Evolutionary conservation across 2,888 invertebrate species (phyloP), one percentile per base, ranked within the genome.

Genomic region (Azorinus chamasolen): DNA sequence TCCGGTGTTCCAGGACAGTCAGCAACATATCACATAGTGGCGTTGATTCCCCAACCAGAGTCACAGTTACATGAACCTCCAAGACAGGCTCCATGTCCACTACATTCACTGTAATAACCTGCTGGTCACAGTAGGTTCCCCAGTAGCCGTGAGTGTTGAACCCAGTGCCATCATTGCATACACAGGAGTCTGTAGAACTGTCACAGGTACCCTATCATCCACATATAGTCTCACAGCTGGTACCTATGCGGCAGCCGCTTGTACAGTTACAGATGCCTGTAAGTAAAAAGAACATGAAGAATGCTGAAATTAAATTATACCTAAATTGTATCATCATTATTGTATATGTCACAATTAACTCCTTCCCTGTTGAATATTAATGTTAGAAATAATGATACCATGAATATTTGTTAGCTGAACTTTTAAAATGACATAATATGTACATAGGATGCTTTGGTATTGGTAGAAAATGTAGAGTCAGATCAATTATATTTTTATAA

Each of bases 71-170:
- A 89, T 12, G 58, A 18, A 12, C 81, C 77, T 20, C 74, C 59
- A 51, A 79, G 74, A 70, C 89, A 89, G 22, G 63, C 22, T 25
- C 88, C 88, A 69, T 85, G 86, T 0, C 81, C 83, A 20, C 85
- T 79, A 57, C 89, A 89, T 41, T 84, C 81, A 41, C 45, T 45
- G 1, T 66, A 68, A 20, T 76, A 55, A 1, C 89, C 89, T 0
- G 16, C 24, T 53, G 66, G 12, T 85, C 83, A 74, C 89, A 89
- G 32, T 70, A 46, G 8, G 77, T 64, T 20, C 89, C 89, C 37
- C 88, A 78, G 53, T 74, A 80, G 14, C 86, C 86, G 53, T 66
- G 55, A 16, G 78, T 64, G 46, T 79, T 79, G 39, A 58, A 69
- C 4, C 75, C 75, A 4, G 75, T 50, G 2, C 48, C 61, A 39